Base-by-base conservation (phyloP, 2,888 invertebrate species). In the Drosophila greeni region DNA sequence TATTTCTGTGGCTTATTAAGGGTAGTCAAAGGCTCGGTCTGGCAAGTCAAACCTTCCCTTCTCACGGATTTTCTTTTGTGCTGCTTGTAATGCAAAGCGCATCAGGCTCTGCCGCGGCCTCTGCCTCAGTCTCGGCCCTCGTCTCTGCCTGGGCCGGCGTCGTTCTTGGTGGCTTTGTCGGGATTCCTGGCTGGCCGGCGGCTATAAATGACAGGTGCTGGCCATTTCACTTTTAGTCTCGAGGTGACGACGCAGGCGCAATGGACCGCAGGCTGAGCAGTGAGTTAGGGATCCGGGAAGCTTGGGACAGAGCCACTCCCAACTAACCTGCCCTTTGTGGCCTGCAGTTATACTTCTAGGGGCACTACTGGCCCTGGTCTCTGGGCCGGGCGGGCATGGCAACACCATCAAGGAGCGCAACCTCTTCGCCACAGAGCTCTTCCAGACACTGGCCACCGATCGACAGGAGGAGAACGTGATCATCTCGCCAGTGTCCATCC, bases 371-470 rank as follows among this genome's bases (percentile, higher is more conserved):
- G 40, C 24, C 2, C 34, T 65, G 57, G 31, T 58, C 53, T 56
- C 66, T 47, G 57, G 68, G 47, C 70, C 66, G 12, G 59, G 66
- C 14, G 52, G 69, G 4, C 51, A 51, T 23, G 65, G 65, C 39
- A 85, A 85, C 23, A 78, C 85, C 9, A 84, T 86, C 61, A 75
- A 76, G 64, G 86, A 86, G 48, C 85, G 86, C 29, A 84, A 86
- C 62, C 73, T 86, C 16, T 86, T 86, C 59, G 86, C 86, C 56
- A 86, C 86, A 12, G 86, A 86, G 45, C 75, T 86, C 0, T 86
- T 86, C 40, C 86, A 86, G 65, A 86, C 84, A 4, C 69, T 86
- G 37, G 86, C 86, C 60, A 85, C 81, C 16, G 81, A 79, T n/a
- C 78, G 83, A 0, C 86, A 83, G 70, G 37, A 80, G 37, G 81